Percentiles rank a stretch among this genome's conserved stretches.
Evolutionary conservation across 2,113 vertebrate species (phyloP).

Genomic region (Rhineura floridana): DNA sequence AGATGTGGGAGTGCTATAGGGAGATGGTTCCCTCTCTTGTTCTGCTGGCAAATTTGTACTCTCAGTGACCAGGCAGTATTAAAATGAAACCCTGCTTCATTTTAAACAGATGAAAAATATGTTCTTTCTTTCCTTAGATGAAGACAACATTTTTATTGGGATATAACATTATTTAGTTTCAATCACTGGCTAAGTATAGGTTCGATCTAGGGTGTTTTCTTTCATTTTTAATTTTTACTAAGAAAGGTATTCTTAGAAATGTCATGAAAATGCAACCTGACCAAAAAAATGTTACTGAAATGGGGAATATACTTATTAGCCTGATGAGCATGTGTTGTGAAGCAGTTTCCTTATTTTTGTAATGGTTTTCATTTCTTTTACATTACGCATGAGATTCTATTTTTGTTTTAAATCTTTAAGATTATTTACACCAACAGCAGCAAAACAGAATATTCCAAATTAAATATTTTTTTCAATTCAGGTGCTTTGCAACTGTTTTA

Average conservation of each 20-base stretch:
- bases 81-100: too few relatives aligned
- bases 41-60: too few relatives aligned
- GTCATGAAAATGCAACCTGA: neutral
- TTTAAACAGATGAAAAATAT: neutral
- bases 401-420: neutral
- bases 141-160: neutral
- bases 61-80: too few relatives aligned
- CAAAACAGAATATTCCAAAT: neutral
- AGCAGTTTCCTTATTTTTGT: neutral
- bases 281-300: neutral
- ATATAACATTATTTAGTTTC: neutral
- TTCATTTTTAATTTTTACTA: neutral
- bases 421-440: neutral
- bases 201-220: neutral
- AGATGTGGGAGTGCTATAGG: too few relatives aligned
- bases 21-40: too few relatives aligned
- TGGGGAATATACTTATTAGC: neutral
- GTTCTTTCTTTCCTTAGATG: neutral
- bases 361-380: neutral
- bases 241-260: neutral
- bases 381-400: too few relatives aligned
- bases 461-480: conserved; percentile 29
- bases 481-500: neutral
- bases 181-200: neutral
- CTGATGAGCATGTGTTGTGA: neutral